Percentiles rank a stretch among this genome's conserved stretches.
These are phyloP conservation scores for Platycheirus albimanus DNA, from an alignment of 2,888 invertebrate genomes.

Conservation along the genomic window DNA sequence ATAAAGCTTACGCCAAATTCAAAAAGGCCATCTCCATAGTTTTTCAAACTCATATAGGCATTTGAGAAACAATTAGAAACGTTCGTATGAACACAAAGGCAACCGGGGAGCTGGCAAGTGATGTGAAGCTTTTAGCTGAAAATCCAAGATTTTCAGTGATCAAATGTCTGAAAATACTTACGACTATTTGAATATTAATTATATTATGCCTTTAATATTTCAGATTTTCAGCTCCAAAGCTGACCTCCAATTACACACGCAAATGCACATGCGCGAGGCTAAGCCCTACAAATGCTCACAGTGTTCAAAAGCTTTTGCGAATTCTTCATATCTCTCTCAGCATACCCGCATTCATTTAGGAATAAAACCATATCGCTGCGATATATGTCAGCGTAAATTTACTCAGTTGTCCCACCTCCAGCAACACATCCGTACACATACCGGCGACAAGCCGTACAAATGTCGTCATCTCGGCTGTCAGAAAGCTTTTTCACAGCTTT, in stretches of 20 bases:
- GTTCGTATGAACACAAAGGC: no score
- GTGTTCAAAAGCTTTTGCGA: slow-evolving; percentile 99
- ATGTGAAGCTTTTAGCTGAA: no score
- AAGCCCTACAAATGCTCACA: slow-evolving; percentile 99
- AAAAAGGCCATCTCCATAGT: no score
- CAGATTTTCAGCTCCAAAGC: slow-evolving; percentile 99
- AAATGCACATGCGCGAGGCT: slow-evolving; percentile 99
- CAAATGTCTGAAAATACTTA: not conserved
- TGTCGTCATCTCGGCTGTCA: slow-evolving; percentile 98
- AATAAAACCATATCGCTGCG: slow-evolving; percentile 99
- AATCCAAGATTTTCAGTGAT: no score
- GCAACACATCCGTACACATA: slow-evolving; percentile 99
- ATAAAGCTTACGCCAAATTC: no score
- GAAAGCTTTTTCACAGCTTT: slow-evolving; percentile 99
- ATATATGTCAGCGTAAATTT: slow-evolving; percentile 99
- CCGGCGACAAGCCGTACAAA: slow-evolving; percentile 99
- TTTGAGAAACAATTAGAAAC: no score
- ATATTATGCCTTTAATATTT: no score
- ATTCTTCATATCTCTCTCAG: slow-evolving; percentile 99
- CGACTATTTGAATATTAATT: no score
- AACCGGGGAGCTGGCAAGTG: no score
- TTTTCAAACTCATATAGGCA: no score
- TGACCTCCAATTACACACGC: slow-evolving; percentile 97
- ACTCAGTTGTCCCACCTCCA: slow-evolving; percentile 99
- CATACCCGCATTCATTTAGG: slow-evolving; percentile 99